phyloP scores from a whole-genome alignment of 2,888 invertebrate genomes.

The Pinctada fucata region DNA sequence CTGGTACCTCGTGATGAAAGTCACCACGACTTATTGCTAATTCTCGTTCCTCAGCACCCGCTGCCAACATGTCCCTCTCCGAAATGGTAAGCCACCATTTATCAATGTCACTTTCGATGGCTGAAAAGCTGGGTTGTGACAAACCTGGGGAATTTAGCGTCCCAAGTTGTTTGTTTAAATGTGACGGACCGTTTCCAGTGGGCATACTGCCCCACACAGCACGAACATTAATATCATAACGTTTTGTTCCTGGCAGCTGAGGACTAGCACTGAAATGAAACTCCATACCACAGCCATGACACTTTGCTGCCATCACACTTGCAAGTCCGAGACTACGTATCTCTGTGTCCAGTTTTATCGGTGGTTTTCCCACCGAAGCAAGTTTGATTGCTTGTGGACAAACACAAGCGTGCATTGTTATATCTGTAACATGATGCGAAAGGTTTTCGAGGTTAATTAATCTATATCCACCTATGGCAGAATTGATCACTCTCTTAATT shows the following conservation, averaged over 20 bases:
- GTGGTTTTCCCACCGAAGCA: background rate
- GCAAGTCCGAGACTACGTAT: slow-evolving; percentile 4
- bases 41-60: slow-evolving; percentile 1
- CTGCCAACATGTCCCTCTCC: background rate
- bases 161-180: background rate
- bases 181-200: slow-evolving; percentile 10
- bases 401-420: background rate
- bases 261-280: slow-evolving; percentile 11
- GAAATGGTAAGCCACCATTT: background rate
- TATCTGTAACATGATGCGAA: background rate
- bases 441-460: background rate
- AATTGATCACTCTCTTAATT: too few species aligned
- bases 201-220: slow-evolving; percentile 11
- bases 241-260: background rate
- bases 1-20: slow-evolving; percentile 6
- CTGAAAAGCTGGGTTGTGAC: background rate
- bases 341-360: slow-evolving; percentile 4
- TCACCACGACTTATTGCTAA: background rate
- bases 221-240: slow-evolving; percentile 17
- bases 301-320: slow-evolving; percentile 8
- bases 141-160: background rate
- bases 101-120: background rate
- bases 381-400: background rate
- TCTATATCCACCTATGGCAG: background rate
- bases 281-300: background rate